phyloP scores from a whole-genome alignment of 2,113 vertebrate species.

The Irena cyanogastra region DNA sequence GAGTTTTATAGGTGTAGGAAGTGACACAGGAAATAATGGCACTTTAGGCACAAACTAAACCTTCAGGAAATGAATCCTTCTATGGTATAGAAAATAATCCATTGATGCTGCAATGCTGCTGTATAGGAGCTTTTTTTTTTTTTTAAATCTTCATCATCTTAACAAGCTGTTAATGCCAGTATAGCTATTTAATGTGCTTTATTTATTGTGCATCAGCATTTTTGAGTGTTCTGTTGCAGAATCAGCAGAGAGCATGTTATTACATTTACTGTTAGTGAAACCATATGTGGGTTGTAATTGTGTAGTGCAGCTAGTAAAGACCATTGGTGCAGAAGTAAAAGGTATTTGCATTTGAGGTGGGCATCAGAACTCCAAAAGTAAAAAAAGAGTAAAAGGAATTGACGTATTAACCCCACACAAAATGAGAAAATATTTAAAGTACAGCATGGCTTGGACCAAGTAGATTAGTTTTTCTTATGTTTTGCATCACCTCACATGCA shows the following conservation, averaged over 20 bases:
- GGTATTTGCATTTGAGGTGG: not conserved
- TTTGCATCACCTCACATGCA: accelerated
- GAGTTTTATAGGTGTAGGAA: not conserved
- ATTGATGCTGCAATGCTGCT: not conserved
- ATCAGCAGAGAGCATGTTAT: not conserved
- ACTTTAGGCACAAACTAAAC: not conserved
- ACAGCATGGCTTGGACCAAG: not conserved
- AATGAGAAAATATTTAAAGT: not conserved
- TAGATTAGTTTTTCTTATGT: not conserved
- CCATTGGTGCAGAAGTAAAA: not conserved
- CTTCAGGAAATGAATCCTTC: not conserved
- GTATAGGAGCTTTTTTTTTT: not conserved
- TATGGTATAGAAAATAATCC: not conserved
- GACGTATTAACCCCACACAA: not conserved
- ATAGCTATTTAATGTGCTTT: not conserved
- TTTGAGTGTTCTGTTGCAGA: not conserved
- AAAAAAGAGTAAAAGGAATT: not conserved
- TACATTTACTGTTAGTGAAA: not conserved
- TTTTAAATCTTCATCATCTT: not conserved
- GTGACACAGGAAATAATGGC: not conserved
- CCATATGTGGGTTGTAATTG: not conserved
- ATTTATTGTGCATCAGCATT: not conserved
- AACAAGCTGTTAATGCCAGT: not conserved
- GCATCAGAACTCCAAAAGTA: not conserved
- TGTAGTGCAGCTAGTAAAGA: not conserved